A percentile compares a stretch with the other conserved stretches of the same genome.
These are phyloP conservation scores for Meiosimyza platycephala DNA, from an alignment of 2,888 invertebrate genomes.

Conservation along the genomic window DNA sequence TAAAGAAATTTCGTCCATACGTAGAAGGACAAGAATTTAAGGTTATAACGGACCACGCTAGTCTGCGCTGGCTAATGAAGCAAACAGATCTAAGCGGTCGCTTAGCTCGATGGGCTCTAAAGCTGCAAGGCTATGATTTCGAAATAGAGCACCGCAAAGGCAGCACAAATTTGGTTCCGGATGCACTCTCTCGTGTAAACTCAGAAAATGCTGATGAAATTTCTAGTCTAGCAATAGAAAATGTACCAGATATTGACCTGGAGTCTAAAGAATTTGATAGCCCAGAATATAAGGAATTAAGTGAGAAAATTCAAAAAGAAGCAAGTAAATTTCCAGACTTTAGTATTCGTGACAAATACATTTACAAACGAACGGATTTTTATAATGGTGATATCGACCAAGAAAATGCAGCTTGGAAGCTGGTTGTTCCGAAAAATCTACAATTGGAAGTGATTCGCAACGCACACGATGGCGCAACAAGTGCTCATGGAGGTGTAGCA, in stretches of 20 bases:
- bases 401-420: conserved; percentile 10
- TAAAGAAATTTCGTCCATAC: too few species aligned
- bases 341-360: neutral
- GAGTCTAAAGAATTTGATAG: neutral
- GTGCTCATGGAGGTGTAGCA: conserved; percentile 33
- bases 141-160: conserved; percentile 40
- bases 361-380: neutral
- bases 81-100: conserved; percentile 51
- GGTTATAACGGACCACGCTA: conserved; percentile 50
- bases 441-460: neutral
- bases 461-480: conserved; percentile 11
- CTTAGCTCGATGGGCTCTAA: conserved; percentile 47
- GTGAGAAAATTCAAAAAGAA: neutral
- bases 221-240: neutral
- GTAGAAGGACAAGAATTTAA: conserved; percentile 39
- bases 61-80: conserved; percentile 50
- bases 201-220: neutral
- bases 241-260: neutral
- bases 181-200: conserved; percentile 9
- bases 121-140: conserved; percentile 42
- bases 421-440: conserved; percentile 9
- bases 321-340: neutral
- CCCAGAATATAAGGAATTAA: neutral
- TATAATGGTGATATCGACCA: neutral
- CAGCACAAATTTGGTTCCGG: conserved; percentile 34